Conservation (phyloP, 2,888 invertebrate genomes). For the Meteorus cinctellus region DNA sequence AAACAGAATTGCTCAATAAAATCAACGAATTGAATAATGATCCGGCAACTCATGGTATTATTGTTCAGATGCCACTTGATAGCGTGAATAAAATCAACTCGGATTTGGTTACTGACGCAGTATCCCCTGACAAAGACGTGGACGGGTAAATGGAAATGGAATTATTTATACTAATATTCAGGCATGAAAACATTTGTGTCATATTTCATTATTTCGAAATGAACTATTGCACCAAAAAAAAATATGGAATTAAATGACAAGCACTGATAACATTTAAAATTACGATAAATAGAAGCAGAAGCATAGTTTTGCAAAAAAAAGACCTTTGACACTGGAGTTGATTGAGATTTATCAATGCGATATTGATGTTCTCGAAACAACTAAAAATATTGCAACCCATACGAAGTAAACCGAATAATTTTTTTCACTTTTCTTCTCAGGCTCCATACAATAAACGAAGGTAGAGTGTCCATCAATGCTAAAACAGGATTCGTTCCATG, state of each 20-base stretch:
- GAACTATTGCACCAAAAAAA: background rate
- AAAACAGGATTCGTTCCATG: slow-evolving; percentile 94
- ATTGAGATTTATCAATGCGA: slow-evolving; percentile 29
- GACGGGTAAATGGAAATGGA: slow-evolving; percentile 83
- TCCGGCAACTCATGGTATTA: slow-evolving; percentile 91
- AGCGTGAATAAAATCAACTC: slow-evolving; percentile 87
- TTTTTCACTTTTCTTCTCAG: slow-evolving; percentile 71
- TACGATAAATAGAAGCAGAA: background rate
- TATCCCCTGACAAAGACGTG: slow-evolving; percentile 93
- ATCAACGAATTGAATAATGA: slow-evolving; percentile 88
- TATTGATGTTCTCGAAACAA: background rate
- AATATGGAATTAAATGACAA: no score
- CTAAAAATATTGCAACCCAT: background rate
- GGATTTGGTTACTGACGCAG: slow-evolving; percentile 89
- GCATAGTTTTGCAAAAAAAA: background rate
- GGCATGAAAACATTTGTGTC: background rate
- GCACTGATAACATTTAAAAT: background rate
- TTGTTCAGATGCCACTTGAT: slow-evolving; percentile 97
- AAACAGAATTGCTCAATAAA: slow-evolving; percentile 83
- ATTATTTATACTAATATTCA: background rate
- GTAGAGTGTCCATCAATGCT: slow-evolving; percentile 92
- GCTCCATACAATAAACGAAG: slow-evolving; percentile 94
- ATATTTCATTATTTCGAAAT: slow-evolving; percentile 18
- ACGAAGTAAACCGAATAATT: slow-evolving; percentile 3
- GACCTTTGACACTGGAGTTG: slow-evolving; percentile 48